phyloP scores from a whole-genome alignment of 2,888 invertebrate species.

The Acanthacorydalis orientalis region DNA sequence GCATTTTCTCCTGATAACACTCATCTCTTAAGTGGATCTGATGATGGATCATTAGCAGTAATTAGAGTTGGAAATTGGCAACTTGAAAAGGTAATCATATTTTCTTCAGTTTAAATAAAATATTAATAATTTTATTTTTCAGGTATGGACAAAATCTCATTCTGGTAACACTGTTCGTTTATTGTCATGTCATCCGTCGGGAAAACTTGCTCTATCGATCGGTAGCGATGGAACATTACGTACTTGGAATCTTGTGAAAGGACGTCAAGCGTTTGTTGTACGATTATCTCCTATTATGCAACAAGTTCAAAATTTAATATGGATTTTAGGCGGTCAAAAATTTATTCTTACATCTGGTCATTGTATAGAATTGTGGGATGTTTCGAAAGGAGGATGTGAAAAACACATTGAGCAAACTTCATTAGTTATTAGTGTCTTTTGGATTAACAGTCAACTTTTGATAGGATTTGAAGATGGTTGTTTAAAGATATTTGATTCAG shows the following conservation, averaged over 20 bases:
- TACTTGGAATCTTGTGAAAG: constrained; percentile 91
- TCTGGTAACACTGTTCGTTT: constrained; percentile 56
- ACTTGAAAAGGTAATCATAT: constrained; percentile 41
- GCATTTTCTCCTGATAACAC: constrained; percentile 59
- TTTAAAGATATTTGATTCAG: constrained; percentile 38
- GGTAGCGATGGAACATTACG: constrained; percentile 68
- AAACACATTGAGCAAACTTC: constrained; percentile 47
- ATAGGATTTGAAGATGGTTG: constrained; percentile 62
- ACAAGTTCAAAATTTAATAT: constrained; percentile 34
- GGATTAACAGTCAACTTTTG: constrained; percentile 44
- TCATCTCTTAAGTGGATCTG: constrained; percentile 68
- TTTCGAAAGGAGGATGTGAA: constrained; percentile 57
- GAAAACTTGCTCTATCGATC: constrained; percentile 73
- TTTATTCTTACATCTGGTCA: constrained; percentile 61
- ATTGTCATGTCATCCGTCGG: constrained; percentile 73
- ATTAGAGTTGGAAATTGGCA: constrained; percentile 75
- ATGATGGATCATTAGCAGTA: constrained; percentile 70
- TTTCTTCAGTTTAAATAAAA: not conserved
- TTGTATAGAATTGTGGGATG: constrained; percentile 63
- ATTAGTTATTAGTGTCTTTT: constrained; percentile 53
- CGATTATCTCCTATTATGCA: constrained; percentile 22
- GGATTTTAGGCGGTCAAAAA: constrained; percentile 60
- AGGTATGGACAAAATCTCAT: constrained; percentile 60
- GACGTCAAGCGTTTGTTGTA: constrained; percentile 63
- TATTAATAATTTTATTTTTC: not conserved